Conservation (phyloP, 2,113 vertebrate species). For the Callochromis pleurospilus region DNA sequence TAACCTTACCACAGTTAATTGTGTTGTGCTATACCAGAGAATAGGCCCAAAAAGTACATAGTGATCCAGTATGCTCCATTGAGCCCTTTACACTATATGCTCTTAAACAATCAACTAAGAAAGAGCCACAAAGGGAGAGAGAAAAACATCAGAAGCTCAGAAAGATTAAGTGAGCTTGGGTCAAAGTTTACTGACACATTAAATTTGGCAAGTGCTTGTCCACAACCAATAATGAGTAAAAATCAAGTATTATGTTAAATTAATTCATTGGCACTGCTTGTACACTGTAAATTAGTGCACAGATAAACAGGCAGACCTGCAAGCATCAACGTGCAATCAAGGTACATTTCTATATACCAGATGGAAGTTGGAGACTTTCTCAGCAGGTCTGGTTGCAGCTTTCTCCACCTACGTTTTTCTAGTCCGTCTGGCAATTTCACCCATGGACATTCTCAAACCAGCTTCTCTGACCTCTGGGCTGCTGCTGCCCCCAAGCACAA, state of each 20-base stretch:
- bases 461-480: slow-evolving; percentile 37
- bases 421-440: slow-evolving; percentile 17
- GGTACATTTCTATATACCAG: neutral
- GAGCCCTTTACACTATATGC: neutral
- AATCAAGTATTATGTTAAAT: neutral
- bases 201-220: neutral
- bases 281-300: neutral
- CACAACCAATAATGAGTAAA: neutral
- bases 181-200: neutral
- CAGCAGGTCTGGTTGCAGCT: neutral
- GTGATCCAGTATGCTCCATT: neutral
- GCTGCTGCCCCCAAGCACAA: slow-evolving; percentile 18
- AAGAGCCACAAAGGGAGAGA: neutral
- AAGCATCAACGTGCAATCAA: neutral
- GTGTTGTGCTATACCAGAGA: neutral
- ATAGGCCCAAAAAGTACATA: neutral
- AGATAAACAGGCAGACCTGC: neutral
- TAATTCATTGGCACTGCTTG: neutral
- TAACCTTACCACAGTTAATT: neutral
- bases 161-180: neutral
- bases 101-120: neutral
- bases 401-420: slow-evolving; percentile 23
- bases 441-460: slow-evolving; percentile 37
- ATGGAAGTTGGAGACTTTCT: neutral
- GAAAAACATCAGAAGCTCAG: neutral